Conservation (phyloP, 2,888 invertebrate genomes). For the Acronicta leporina region DNA sequence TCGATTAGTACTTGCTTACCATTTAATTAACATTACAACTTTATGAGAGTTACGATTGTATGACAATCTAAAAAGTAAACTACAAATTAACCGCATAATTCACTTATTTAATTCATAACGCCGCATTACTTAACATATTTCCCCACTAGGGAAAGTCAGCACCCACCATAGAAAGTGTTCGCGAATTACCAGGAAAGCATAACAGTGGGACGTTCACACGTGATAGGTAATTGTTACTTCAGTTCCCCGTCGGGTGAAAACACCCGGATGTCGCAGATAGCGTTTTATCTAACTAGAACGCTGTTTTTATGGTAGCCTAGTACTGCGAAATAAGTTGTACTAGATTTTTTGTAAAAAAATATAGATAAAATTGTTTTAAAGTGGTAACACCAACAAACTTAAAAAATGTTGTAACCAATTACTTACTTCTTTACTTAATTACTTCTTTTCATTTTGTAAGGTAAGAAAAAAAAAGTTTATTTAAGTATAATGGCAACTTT, state of each 20-base stretch:
- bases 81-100: not conserved
- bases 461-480: not conserved
- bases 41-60: no score
- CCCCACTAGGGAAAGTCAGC: conserved; percentile 52
- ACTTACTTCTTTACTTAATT: not conserved
- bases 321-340: conserved; percentile 57
- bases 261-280: conserved; percentile 80
- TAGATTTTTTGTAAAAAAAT: conserved; percentile 44
- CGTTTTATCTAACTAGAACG: conserved; percentile 74
- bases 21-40: no score
- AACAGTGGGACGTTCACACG: conserved; percentile 77
- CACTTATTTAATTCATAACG: conserved; percentile 29
- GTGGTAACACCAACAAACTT: no score
- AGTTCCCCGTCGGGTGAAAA: conserved; percentile 78
- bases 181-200: conserved; percentile 75
- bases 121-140: conserved; percentile 33
- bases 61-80: no score
- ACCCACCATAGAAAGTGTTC: conserved; percentile 70
- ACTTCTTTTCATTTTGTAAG: no score
- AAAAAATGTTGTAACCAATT: not conserved
- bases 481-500: not conserved
- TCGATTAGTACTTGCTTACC: conserved; percentile 13
- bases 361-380: not conserved
- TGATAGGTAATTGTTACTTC: conserved; percentile 73
- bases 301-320: conserved; percentile 66